Base-by-base conservation (phyloP, 2,888 invertebrate species). In the Philaethria dido region DNA sequence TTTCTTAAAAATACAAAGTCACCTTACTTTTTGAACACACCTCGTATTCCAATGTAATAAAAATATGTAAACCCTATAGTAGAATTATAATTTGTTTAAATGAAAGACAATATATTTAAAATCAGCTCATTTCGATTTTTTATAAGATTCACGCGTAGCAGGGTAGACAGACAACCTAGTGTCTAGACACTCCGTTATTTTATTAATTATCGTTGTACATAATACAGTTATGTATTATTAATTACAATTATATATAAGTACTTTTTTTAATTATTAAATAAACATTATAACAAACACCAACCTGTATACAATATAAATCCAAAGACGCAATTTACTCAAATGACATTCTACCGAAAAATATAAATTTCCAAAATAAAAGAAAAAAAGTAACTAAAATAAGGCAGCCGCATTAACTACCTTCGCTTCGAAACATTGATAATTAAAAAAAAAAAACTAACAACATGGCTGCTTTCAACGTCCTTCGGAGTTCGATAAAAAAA, bases 401-500 rank as follows among this genome's bases (percentile, higher is more conserved):
- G 66, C 76, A 72, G 73, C 75, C 63, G 68, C 69, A 69, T 76
- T 76, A 74, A 76, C 72, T 73, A 72, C 72, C 72, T 74, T 69
- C 73, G 71, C 72, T 44, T 74, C 73, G 77, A 79, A 80, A 82
- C 80, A 81, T 79, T 84, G 81, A 84, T 88, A 87, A 86, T 85
- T 84, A 85, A 87, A 88, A 86, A 87, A 88, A 86, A 86, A 81
- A 77, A 75, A 73, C 68, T 73, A 72, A 70, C 86, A 89, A 80
- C 76, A 88, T 89, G 89, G 89, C 88, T 84, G 88, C 75, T 79
- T 78, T 80, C 79, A 80, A 83, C 83, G 85, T 82, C 83, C 82
- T 85, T 86, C 78, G 79, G 59, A 68, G 69, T 60, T 69, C 69
- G 73, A 69, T 69, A 76, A 81, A 81, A 81, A 82, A 82, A 85